A percentile compares a stretch with the other conserved stretches of the same genome.
These are phyloP conservation scores for Gymnosoma rotundatum DNA, from an alignment of 2,888 invertebrate species.

Conservation along the genomic window DNA sequence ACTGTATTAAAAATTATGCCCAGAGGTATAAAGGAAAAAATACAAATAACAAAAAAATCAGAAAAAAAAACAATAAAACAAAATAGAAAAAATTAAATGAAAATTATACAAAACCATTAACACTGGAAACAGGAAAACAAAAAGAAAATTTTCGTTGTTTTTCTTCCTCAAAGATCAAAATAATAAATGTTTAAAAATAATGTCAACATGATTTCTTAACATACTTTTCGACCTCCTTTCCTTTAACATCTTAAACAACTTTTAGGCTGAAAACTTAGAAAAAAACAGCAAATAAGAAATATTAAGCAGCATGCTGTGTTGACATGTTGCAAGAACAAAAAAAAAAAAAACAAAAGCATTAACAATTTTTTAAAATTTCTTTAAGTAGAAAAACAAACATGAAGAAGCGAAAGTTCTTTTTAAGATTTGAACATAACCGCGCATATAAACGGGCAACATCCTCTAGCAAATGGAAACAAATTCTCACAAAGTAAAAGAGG, in stretches of 20 bases:
- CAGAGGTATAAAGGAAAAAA: conserved; percentile 52
- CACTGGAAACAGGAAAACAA: conserved; percentile 31
- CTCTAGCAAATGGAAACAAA: conserved; percentile 2
- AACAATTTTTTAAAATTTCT: conserved; percentile 23
- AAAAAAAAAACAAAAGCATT: not conserved
- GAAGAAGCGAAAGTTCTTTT: not conserved
- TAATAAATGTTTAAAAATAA: conserved; percentile 73
- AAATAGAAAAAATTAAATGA: conserved; percentile 55
- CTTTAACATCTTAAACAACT: conserved; percentile 21
- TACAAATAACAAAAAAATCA: not conserved
- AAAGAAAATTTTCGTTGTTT: conserved; percentile 43
- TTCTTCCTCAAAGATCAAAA: conserved; percentile 61
- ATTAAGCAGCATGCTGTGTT: conserved; percentile 63
- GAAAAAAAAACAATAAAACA: conserved; percentile 6
- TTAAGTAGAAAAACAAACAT: conserved; percentile 53
- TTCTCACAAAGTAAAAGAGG: no score
- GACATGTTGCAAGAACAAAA: conserved; percentile 60
- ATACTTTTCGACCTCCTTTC: conserved; percentile 58
- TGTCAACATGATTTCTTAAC: conserved; percentile 68
- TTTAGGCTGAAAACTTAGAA: conserved; percentile 30
- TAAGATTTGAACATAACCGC: conserved; percentile 35
- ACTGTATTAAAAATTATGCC: conserved; percentile 69
- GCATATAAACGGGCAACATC: conserved; percentile 28
- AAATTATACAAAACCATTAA: conserved; percentile 68
- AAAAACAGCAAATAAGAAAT: conserved; percentile 58